Evolutionary conservation across 2,797 vertebrate species (phyloP), one percentile per base, ranked within the genome.

Genomic region (Anas flavirostris): DNA sequence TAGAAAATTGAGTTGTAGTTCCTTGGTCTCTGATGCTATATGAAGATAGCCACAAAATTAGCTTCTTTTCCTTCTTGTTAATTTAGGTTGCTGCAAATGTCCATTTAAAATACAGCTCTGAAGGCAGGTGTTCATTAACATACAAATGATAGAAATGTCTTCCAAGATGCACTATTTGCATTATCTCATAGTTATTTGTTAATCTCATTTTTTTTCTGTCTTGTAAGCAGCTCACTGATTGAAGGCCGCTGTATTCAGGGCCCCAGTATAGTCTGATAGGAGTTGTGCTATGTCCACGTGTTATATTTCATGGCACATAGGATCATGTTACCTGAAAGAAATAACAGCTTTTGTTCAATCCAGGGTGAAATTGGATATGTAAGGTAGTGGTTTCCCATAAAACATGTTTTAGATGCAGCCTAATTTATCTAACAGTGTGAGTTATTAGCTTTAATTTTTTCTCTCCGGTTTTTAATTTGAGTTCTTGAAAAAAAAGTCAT

Each of bases 81-180:
- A 75, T 72, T 56, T 63, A 59, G 43, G 43, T 56, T 82, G 55
- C 59, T 90, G 79, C 41, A 82, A 66, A 72, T 33, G 58, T 76
- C 94, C 82, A 60, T 86, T 91, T 88, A 74, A 83, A 91, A 59
- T 23, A 10, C 35, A 86, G 84, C 82, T 91, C 46, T 82, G 56
- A 33, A 43, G 56, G 80, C 82, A 94, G 92, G 91, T 91, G 92
- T 60, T 84, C 83, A 80, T 93, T 80, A 74, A n/a, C 93, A 90
- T 39, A 44, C 25, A 76, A 88, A 95, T 28, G 67, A 53, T 67
- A 33, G 77, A 70, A 39, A 33, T 69, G 31, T 21, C 63, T 91
- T 94, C 55, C 87, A 92, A 73, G 85, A 52, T 86, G 69, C 68
- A 37, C 21, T 25, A 7, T 46, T 76, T 21, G 2, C 60, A 16